Evolutionary conservation across 2,113 vertebrate genomes (phyloP).

Genomic region (Turdus rufiventris): DNA sequence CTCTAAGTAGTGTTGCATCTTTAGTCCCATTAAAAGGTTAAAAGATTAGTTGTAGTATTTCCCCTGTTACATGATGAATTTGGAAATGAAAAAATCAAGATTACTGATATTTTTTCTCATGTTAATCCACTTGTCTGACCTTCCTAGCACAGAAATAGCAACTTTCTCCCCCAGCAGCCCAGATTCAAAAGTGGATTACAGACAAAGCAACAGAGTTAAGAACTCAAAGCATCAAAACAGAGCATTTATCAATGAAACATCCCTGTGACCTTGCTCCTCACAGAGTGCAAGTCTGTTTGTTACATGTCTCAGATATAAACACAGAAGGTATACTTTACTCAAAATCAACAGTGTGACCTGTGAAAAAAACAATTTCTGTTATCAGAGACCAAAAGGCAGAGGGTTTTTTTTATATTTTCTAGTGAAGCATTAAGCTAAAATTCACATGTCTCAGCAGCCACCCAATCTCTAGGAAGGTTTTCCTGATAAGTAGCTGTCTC

Average conservation of each 20-base stretch:
- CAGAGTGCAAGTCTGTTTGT: background rate
- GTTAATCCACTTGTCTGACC: constrained; percentile 10
- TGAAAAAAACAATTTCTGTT: background rate
- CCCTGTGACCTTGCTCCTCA: background rate
- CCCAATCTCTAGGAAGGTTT: background rate
- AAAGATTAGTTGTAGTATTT: background rate
- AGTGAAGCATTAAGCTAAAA: background rate
- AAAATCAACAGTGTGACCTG: background rate
- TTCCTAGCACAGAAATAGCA: background rate
- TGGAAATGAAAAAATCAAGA: background rate
- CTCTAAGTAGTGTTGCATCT: background rate
- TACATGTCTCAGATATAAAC: background rate
- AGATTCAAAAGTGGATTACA: constrained; percentile 12
- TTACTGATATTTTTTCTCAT: background rate
- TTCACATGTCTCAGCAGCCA: background rate
- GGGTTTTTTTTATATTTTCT: background rate
- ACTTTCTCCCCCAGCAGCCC: background rate
- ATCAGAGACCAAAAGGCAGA: background rate
- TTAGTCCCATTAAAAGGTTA: background rate
- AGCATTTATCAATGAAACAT: background rate
- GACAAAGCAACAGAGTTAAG: background rate
- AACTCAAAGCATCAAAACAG: background rate
- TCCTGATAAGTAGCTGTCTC: background rate
- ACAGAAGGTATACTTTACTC: background rate
- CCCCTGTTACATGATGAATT: background rate